phyloP scores from a whole-genome alignment of 2,113 vertebrate species.

The Lamprotornis superbus region DNA sequence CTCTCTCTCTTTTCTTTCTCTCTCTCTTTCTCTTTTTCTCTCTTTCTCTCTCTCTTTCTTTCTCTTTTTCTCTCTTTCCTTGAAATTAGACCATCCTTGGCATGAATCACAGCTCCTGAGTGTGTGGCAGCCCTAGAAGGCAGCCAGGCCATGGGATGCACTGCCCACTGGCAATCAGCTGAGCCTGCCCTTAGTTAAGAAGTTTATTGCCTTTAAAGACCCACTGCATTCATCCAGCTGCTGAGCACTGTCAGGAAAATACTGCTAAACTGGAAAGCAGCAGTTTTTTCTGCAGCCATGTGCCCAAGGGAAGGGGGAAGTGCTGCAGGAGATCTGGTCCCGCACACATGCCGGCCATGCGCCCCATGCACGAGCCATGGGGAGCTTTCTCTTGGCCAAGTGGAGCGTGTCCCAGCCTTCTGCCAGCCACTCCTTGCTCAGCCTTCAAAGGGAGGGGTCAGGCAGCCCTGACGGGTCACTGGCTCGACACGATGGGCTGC shows the following conservation, averaged over 20 bases:
- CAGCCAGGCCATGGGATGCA: fast-evolving
- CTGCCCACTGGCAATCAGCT: neutral
- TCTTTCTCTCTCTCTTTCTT: too few species aligned
- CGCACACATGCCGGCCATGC: neutral
- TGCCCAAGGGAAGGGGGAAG: neutral
- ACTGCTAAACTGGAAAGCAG: neutral
- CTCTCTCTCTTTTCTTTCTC: too few species aligned
- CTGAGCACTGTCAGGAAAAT: neutral
- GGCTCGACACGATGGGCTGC: neutral
- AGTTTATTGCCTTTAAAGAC: neutral
- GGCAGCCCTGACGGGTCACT: neutral
- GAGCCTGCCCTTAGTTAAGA: neutral
- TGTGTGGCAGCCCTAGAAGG: neutral
- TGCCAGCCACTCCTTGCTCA: fast-evolving
- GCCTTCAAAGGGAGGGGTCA: neutral
- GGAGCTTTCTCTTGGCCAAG: neutral
- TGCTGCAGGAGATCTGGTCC: neutral
- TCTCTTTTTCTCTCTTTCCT: neutral
- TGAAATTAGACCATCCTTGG: neutral
- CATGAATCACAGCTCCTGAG: neutral
- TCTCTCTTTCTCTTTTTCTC: too few species aligned
- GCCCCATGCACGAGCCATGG: fast-evolving
- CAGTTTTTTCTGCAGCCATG: neutral
- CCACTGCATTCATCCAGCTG: neutral
- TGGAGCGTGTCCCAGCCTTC: neutral